Base-by-base conservation (phyloP, 1,140 invertebrate genomes). In the Streblospio benedicti region DNA sequence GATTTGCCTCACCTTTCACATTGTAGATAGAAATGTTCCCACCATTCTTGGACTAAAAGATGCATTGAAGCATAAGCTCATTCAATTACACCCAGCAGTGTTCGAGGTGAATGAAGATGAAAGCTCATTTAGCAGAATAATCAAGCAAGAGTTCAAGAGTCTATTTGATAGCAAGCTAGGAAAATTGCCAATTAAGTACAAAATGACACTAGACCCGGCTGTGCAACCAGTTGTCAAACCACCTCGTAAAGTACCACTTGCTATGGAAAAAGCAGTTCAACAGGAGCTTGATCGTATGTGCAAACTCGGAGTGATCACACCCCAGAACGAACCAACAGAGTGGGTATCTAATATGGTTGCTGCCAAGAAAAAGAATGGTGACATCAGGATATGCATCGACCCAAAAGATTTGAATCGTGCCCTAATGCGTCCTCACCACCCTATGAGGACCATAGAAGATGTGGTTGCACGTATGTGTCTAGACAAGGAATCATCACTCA, bases 401-500 rank as follows among this genome's bases (percentile, higher is more conserved):
- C 66, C 62, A 14, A 50, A 63, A 43, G 27, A 53, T 4, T 62
- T 65, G 1, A 69, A 69, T 28, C 54, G 58, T 33, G 65, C 65
- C 30, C 30, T 67, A 3, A 41, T n/a, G n/a, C n/a, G n/a, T n/a
- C n/a, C n/a, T n/a, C n/a, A n/a, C n/a, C n/a, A n/a, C n/a, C n/a
- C n/a, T 33, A 30, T 23, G 59, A 43, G 57, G 64, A 61, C 58
- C 12, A 27, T 67, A 27, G 67, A 67, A 45, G 67, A 69, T 45
- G 51, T 71, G 6, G 30, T 70, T 14, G 65, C 60, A n/a, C 54
- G 55, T 53, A 33, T 70, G 16, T n/a, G 35, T 1, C 54, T 67
- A 5, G 66, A 71, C 43, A 43, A 69, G 20, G 30, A 50, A 16
- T 67, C 63, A 14, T 61, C 60, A 57, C 23, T 54, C 25, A 23